Evolutionary conservation across 2,888 invertebrate species (phyloP).

Genomic region (Fragum sueziense): DNA sequence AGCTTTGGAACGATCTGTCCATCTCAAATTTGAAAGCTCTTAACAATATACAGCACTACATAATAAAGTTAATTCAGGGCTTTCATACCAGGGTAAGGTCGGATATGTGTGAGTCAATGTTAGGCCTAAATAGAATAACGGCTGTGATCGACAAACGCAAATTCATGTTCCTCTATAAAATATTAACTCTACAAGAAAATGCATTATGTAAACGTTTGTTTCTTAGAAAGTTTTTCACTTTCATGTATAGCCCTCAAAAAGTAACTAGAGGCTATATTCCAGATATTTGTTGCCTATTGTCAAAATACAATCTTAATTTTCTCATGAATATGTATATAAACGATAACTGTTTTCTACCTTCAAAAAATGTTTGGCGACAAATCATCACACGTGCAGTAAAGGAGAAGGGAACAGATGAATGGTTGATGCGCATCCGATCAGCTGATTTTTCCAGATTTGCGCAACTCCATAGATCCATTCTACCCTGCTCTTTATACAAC

Average conservation of each 20-base stretch:
- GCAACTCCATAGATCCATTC: no score
- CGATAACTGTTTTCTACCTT: no score
- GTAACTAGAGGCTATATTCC: not conserved
- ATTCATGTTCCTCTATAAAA: not conserved
- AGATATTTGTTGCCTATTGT: not conserved
- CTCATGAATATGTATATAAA: no score
- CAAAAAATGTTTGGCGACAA: no score
- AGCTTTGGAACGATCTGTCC: slow-evolving; percentile 7
- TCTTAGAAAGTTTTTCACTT: not conserved
- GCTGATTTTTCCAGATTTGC: no score
- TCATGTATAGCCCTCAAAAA: not conserved
- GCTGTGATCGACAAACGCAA: slow-evolving; percentile 1
- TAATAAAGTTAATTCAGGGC: slow-evolving; percentile 10
- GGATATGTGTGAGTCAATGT: slow-evolving; percentile 1
- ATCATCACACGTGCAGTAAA: no score
- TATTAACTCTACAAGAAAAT: not conserved
- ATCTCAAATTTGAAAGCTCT: not conserved
- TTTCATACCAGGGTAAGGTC: not conserved
- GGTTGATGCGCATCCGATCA: no score
- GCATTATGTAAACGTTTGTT: not conserved
- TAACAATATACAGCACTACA: not conserved
- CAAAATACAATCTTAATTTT: not conserved
- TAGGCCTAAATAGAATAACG: not conserved
- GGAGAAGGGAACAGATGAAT: no score
- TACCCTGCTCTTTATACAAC: no score